These are phyloP conservation scores for Melipona bicolor DNA, from an alignment of 2,888 invertebrate species.

Conservation along the genomic window DNA sequence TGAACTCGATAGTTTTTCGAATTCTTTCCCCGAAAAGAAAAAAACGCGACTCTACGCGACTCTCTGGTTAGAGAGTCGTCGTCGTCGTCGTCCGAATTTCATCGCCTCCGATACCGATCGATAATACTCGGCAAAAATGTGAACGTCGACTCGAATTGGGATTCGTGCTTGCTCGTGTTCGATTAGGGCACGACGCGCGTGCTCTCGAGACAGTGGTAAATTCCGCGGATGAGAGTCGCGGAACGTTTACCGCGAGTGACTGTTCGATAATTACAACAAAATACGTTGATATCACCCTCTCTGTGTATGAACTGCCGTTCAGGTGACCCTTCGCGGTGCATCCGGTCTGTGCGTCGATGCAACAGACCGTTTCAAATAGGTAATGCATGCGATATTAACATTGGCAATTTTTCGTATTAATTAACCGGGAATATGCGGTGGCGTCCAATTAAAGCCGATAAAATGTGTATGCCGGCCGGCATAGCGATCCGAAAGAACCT, in stretches of 20 bases:
- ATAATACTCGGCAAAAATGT: not conserved
- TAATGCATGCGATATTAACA: conserved; percentile 78
- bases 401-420: conserved; percentile 77
- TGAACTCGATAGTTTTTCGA: conserved; percentile 29
- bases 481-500: conserved; percentile 62
- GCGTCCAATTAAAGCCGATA: conserved; percentile 73
- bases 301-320: conserved; percentile 70
- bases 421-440: conserved; percentile 72
- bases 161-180: not conserved
- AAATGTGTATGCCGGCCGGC: conserved; percentile 65
- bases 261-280: conserved; percentile 76
- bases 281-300: conserved; percentile 75
- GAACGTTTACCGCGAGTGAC: conserved; percentile 64
- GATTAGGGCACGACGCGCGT: too few relatives aligned
- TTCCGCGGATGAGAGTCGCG: conserved; percentile 67
- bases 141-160: not conserved
- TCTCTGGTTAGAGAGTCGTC: not conserved
- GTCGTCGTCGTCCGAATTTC: too few relatives aligned
- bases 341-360: conserved; percentile 65
- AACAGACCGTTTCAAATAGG: conserved; percentile 68
- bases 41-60: not conserved
- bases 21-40: conserved; percentile 6
- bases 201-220: conserved; percentile 30
- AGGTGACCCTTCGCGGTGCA: conserved; percentile 68
- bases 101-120: not conserved